Percentiles rank a stretch among this genome's conserved stretches.
These are phyloP conservation scores for Eretmodus cyanostictus DNA, from an alignment of 2,113 vertebrate genomes.

Conservation along the genomic window DNA sequence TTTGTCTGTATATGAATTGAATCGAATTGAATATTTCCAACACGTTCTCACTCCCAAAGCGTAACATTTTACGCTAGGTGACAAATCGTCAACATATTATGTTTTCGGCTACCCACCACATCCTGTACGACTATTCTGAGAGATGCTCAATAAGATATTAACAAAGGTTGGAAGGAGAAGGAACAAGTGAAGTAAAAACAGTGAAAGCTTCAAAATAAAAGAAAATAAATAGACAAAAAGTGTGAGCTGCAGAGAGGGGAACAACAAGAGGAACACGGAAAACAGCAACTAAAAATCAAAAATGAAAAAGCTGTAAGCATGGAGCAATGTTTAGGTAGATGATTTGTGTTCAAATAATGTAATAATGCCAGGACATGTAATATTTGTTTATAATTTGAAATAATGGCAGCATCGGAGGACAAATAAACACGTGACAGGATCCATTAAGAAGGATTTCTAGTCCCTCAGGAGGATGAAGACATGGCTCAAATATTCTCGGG, in stretches of 20 bases:
- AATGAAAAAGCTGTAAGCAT: neutral
- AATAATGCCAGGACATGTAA: neutral
- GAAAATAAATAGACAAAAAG: neutral
- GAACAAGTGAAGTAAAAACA: neutral
- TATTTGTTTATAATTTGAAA: neutral
- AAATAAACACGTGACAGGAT: neutral
- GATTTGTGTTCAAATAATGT: neutral
- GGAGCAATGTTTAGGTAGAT: neutral
- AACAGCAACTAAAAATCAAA: neutral
- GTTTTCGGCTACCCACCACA: no score
- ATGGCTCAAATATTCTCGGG: neutral
- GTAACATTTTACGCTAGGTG: no score
- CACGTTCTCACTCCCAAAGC: no score
- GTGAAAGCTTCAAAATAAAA: neutral
- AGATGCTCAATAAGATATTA: neutral
- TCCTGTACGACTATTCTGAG: neutral
- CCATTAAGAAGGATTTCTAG: neutral
- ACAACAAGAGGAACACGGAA: neutral
- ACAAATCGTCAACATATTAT: no score
- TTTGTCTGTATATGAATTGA: neutral
- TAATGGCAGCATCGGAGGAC: neutral
- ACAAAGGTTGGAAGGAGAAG: neutral
- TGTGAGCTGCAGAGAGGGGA: neutral
- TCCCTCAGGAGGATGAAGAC: neutral
- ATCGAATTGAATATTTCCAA: neutral